Conservation (phyloP, 2,797 vertebrate species). For the Pseudopleuronectes americanus region DNA sequence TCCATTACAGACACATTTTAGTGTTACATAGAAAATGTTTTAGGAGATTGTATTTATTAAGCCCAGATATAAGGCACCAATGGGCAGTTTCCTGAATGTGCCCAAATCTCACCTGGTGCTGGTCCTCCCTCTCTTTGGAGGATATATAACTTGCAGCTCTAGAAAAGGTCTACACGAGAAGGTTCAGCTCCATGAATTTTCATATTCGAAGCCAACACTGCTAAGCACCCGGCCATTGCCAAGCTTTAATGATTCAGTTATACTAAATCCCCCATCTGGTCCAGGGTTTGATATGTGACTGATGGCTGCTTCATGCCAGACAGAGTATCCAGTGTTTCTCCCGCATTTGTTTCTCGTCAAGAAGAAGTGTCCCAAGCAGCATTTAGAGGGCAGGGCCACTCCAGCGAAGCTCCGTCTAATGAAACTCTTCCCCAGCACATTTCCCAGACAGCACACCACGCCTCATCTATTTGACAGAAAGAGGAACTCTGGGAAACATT, state of each 20-base stretch:
- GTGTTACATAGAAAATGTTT: no score
- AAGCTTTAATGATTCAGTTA: conserved; percentile 34
- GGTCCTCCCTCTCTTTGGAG: background rate
- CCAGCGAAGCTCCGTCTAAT: conserved; percentile 26
- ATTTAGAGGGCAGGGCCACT: conserved; percentile 1
- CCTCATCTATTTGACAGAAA: conserved; percentile 30
- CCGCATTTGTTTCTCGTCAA: conserved; percentile 5
- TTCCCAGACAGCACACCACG: background rate
- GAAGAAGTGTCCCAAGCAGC: conserved; percentile 1
- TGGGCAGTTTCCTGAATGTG: no score
- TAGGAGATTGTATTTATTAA: no score
- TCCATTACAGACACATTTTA: no score
- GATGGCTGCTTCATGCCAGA: conserved; percentile 20
- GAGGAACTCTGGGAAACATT: conserved; percentile 43
- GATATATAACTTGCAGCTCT: background rate
- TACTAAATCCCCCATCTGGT: conserved; percentile 21
- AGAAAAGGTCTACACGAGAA: conserved; percentile 11
- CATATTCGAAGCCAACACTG: conserved; percentile 10
- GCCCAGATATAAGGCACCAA: no score
- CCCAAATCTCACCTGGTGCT: no score
- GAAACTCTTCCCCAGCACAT: conserved; percentile 13
- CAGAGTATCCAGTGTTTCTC: conserved; percentile 8
- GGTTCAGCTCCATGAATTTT: background rate
- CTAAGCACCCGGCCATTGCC: conserved; percentile 8
- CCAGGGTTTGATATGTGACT: conserved; percentile 12